A percentile compares a stretch with the other conserved stretches of the same genome.
Evolutionary conservation across 1,140 invertebrate species (phyloP).

Genomic region (Chlorops oryzae): DNA sequence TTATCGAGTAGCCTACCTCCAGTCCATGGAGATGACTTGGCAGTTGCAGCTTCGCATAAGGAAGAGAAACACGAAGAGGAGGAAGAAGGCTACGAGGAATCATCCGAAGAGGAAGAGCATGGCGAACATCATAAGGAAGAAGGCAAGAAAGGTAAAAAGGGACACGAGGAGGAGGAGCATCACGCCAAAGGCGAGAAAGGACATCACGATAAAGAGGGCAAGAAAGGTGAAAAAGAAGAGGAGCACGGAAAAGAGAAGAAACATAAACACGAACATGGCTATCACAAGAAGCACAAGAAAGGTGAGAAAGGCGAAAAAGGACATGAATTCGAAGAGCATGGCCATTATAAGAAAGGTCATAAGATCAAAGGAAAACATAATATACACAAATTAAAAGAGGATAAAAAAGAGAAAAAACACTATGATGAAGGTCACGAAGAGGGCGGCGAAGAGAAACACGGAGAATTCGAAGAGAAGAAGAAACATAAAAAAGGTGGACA

Average conservation of each 20-base stretch:
- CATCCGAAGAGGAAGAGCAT: slow-evolving; percentile 55
- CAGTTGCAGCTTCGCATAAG: slow-evolving; percentile 39
- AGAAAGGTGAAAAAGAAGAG: slow-evolving; percentile 65
- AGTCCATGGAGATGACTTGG: slow-evolving; percentile 34
- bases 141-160: slow-evolving; percentile 53
- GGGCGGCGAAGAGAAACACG: slow-evolving; percentile 64
- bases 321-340: slow-evolving; percentile 55
- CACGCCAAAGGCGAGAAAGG: slow-evolving; percentile 56
- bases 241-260: slow-evolving; percentile 69
- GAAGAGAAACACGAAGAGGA: slow-evolving; percentile 28
- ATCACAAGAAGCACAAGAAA: slow-evolving; percentile 67
- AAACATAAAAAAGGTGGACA: slow-evolving; percentile 62
- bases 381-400: slow-evolving; percentile 70
- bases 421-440: slow-evolving; percentile 75
- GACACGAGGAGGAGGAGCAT: slow-evolving; percentile 35
- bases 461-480: slow-evolving; percentile 62
- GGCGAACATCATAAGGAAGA: slow-evolving; percentile 53
- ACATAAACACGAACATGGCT: slow-evolving; percentile 66
- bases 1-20: no score
- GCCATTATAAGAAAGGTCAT: slow-evolving; percentile 70
- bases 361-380: slow-evolving; percentile 73
- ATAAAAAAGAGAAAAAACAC: slow-evolving; percentile 76
- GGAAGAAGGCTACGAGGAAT: slow-evolving; percentile 49
- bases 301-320: slow-evolving; percentile 69
- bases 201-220: slow-evolving; percentile 64